Evolutionary conservation across 1,140 invertebrate species (phyloP).

Genomic region (Diuraphis noxia): DNA sequence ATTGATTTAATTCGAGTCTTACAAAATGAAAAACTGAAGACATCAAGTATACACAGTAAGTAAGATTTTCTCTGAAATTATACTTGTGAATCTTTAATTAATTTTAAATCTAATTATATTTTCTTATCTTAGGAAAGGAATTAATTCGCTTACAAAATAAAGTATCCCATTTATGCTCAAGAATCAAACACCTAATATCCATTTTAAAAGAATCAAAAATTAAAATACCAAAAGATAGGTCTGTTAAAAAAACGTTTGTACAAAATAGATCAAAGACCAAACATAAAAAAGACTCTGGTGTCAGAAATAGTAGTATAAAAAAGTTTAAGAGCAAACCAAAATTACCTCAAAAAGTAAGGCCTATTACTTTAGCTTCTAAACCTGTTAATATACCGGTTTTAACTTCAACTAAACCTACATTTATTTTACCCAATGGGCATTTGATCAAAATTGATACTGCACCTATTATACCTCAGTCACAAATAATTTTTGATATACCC

Average conservation of each 20-base stretch:
- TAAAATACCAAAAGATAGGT: constrained; percentile 39
- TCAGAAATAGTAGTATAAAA: not conserved
- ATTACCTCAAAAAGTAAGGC: constrained; percentile 6
- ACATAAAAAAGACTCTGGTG: not conserved
- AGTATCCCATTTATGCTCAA: constrained; percentile 14
- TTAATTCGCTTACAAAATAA: constrained; percentile 37
- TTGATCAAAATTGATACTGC: constrained; percentile 50
- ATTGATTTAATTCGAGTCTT: constrained; percentile 61
- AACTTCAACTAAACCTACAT: constrained; percentile 40
- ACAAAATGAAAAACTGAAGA: constrained; percentile 60
- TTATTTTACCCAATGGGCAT: constrained; percentile 40
- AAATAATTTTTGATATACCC: constrained; percentile 43
- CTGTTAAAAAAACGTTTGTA: not conserved
- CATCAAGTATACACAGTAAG: constrained; percentile 56
- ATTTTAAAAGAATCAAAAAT: constrained; percentile 41
- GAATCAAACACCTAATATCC: constrained; percentile 37
- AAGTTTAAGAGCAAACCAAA: constrained; percentile 38
- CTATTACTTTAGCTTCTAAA: constrained; percentile 41
- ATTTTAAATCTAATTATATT: not conserved
- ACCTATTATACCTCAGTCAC: constrained; percentile 40
- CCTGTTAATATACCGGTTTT: constrained; percentile 37
- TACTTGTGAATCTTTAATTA: not conserved
- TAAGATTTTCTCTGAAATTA: constrained; percentile 51
- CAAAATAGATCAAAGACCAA: constrained; percentile 17
- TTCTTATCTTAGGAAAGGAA: constrained; percentile 34